These are phyloP conservation scores for Ptychochromis oligacanthus DNA, from an alignment of 2,113 vertebrate species.

Conservation along the genomic window DNA sequence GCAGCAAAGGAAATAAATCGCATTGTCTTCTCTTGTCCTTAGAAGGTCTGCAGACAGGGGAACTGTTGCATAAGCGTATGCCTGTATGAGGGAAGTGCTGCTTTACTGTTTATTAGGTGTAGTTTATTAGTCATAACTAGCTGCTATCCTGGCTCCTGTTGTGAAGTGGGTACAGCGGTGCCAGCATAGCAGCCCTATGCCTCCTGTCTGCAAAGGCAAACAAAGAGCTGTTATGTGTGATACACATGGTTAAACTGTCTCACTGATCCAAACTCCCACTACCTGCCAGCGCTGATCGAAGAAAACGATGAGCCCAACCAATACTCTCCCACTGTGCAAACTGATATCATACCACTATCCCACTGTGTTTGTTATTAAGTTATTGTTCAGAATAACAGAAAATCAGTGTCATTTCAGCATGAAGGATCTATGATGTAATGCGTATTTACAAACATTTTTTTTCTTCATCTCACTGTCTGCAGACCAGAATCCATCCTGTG, in stretches of 20 bases:
- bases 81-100: slow-evolving; percentile 13
- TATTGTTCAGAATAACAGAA: neutral
- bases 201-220: slow-evolving; percentile 48
- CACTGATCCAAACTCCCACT: slow-evolving; percentile 24
- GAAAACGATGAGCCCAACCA: slow-evolving; percentile 6
- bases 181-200: slow-evolving; percentile 26
- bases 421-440: slow-evolving; percentile 24
- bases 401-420: neutral
- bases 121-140: slow-evolving; percentile 33
- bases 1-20: slow-evolving; percentile 37
- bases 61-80: slow-evolving; percentile 17
- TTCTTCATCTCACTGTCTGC: neutral
- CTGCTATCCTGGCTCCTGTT: slow-evolving; percentile 8
- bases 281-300: slow-evolving; percentile 4
- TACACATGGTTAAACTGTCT: slow-evolving; percentile 12
- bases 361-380: slow-evolving; percentile 27
- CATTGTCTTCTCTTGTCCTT: slow-evolving; percentile 61
- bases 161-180: slow-evolving; percentile 4
- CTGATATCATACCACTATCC: slow-evolving; percentile 61
- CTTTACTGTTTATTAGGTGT: slow-evolving; percentile 41
- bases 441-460: neutral
- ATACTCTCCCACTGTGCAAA: slow-evolving; percentile 54
- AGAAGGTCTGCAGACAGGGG: slow-evolving; percentile 57
- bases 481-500: slow-evolving; percentile 20
- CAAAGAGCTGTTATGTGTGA: slow-evolving; percentile 58